These are phyloP conservation scores for Anisognathus igniventris DNA, from an alignment of 2,797 vertebrate genomes.

Conservation along the genomic window DNA sequence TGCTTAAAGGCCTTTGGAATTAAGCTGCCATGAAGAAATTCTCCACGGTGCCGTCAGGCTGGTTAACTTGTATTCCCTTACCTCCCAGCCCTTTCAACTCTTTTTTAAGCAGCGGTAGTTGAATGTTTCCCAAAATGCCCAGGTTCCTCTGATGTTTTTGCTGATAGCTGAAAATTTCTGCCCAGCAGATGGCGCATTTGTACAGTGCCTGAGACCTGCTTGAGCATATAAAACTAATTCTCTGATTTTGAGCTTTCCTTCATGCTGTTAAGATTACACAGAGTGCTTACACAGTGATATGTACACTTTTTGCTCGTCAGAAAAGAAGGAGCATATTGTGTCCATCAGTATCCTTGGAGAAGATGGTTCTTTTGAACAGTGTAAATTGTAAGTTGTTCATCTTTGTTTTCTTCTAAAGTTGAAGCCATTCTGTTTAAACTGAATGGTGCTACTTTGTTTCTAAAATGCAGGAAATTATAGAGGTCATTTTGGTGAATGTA, in stretches of 20 bases:
- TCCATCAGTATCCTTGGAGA: neutral
- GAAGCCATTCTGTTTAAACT: neutral
- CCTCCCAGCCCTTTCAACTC: neutral
- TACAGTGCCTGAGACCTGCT: neutral
- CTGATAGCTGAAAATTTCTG: neutral
- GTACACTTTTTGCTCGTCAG: neutral
- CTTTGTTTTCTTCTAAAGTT: neutral
- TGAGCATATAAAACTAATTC: neutral
- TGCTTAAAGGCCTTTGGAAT: neutral
- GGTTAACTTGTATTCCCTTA: neutral
- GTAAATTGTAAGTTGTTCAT: accelerated
- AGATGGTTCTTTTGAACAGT: neutral
- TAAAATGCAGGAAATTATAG: neutral
- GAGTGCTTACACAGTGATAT: neutral
- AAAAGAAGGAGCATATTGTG: neutral
- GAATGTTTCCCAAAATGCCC: neutral
- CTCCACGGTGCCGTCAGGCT: neutral
- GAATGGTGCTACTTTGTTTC: neutral
- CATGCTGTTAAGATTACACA: neutral
- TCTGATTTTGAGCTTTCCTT: neutral
- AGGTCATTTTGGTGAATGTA: neutral
- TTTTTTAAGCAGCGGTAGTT: neutral
- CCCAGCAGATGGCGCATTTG: constrained; percentile 35
- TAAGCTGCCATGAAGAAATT: neutral
- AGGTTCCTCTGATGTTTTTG: neutral